These are phyloP conservation scores for Chiloscyllium plagiosum DNA, from an alignment of 2,113 vertebrate genomes.

Conservation along the genomic window DNA sequence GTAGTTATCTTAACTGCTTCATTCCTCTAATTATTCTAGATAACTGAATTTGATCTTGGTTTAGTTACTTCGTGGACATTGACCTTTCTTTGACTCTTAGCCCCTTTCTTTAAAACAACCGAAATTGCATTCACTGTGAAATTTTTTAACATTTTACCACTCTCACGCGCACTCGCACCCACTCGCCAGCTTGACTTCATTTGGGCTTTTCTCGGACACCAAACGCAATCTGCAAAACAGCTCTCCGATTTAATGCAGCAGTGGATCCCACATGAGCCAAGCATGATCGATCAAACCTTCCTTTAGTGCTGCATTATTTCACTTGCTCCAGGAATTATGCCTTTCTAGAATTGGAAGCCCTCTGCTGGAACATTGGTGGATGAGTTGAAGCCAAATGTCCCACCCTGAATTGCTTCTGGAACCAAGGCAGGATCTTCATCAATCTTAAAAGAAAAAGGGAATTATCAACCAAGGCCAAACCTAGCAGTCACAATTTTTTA, in stretches of 20 bases:
- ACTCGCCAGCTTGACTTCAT: slow-evolving; percentile 98
- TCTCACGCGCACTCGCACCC: slow-evolving; percentile 99
- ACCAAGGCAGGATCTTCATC: slow-evolving; percentile 97
- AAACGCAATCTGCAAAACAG: slow-evolving; percentile 98
- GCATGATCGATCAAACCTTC: slow-evolving; percentile 99
- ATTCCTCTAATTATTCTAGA: slow-evolving; percentile 64
- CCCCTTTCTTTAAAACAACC: slow-evolving; percentile 82
- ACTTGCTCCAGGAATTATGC: slow-evolving; percentile 70
- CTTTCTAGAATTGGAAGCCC: slow-evolving; percentile 98
- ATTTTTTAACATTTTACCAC: slow-evolving; percentile 97
- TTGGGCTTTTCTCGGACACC: slow-evolving; percentile 91
- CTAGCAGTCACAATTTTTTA: neutral
- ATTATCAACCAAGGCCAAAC: neutral
- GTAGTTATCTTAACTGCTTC: slow-evolving; percentile 70
- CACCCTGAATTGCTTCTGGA: slow-evolving; percentile 95
- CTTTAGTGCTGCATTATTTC: slow-evolving; percentile 98
- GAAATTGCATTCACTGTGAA: slow-evolving; percentile 88
- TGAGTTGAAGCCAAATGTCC: slow-evolving; percentile 97
- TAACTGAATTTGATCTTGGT: slow-evolving; percentile 53
- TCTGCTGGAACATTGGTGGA: slow-evolving; percentile 97
- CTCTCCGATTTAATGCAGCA: slow-evolving; percentile 99
- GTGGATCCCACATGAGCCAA: slow-evolving; percentile 98
- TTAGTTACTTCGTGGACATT: slow-evolving; percentile 69
- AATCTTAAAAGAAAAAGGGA: slow-evolving; percentile 61
- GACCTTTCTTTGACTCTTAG: slow-evolving; percentile 77